Percentiles rank a stretch among this genome's conserved stretches.
Conservation (phyloP, 2,797 vertebrate genomes). For the Hephaestus fuliginosus region DNA sequence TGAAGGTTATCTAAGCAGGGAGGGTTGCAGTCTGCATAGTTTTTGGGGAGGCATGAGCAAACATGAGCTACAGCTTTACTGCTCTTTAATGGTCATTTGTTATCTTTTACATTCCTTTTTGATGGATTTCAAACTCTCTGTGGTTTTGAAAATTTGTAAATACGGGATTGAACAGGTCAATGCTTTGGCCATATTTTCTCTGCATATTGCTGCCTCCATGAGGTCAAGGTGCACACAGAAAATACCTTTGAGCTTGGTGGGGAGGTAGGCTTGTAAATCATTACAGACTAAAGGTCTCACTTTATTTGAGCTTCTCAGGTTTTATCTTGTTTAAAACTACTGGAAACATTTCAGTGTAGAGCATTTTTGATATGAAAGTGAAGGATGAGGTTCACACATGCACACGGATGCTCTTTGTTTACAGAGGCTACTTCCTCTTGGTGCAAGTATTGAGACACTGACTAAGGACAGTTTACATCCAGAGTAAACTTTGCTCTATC, state of each 20-base stretch:
- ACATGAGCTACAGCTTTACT: slow-evolving; percentile 26
- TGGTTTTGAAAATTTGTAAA: slow-evolving; percentile 44
- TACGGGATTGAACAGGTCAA: slow-evolving; percentile 23
- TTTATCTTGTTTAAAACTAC: slow-evolving; percentile 7
- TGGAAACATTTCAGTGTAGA: not conserved
- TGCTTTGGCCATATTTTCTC: slow-evolving; percentile 36
- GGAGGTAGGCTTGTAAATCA: slow-evolving; percentile 54
- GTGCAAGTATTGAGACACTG: not conserved
- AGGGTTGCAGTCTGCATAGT: slow-evolving; percentile 14
- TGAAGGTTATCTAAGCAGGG: slow-evolving; percentile 27
- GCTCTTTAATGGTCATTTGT: slow-evolving; percentile 32
- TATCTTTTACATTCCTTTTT: slow-evolving; percentile 51
- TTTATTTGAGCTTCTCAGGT: slow-evolving; percentile 16
- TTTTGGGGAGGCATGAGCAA: slow-evolving; percentile 25
- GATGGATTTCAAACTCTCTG: slow-evolving; percentile 37
- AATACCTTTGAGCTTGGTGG: slow-evolving; percentile 41
- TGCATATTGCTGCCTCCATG: slow-evolving; percentile 34
- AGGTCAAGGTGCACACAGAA: slow-evolving; percentile 54
- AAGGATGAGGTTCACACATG: not conserved
- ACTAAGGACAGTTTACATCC: slow-evolving; percentile 15
- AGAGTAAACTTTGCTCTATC: slow-evolving; percentile 10
- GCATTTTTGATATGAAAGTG: not conserved
- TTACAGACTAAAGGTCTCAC: slow-evolving; percentile 7
- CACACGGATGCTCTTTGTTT: slow-evolving; percentile 24
- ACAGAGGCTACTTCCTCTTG: not conserved